Base-by-base conservation (phyloP, 2,113 vertebrate genomes). In the Apodemus sylvaticus region DNA sequence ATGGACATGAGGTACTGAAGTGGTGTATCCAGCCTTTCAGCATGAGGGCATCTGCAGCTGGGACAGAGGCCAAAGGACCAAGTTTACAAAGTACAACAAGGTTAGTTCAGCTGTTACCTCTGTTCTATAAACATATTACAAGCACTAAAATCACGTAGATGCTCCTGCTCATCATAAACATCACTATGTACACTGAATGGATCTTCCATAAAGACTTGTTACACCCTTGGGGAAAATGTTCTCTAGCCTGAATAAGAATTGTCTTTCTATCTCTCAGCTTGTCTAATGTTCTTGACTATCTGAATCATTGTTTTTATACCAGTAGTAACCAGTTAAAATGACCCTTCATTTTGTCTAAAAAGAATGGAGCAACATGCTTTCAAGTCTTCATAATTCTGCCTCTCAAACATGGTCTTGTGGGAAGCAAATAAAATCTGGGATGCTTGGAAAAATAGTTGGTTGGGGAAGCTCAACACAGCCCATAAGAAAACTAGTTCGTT, bases 251-350 rank as follows among this genome's bases (percentile, higher is more conserved):
- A 88, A 82, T 62, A 48, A 85, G 0, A 64, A 82, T 93, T 74
- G 77, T 91, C 26, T 83, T 86, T 9, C 48, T 4, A 71, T 48
- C 16, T 82, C 39, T 78, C 93, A 16, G 31, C 13, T 58, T 90
- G 19, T 94, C 73, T 45, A 83, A 48, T 79, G 12, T 79, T 95
- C 19, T 48, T 58, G 31, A 55, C 29, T 89, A 55, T 8, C 39
- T 42, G 24, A 87, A 64, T 34, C 16, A 51, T 91, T 82, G n/a
- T 55, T 86, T 94, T 22, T 74, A 62, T 51, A 20, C 7, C 85
- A 89, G 42, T 91, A 78, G 48, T 73, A 83, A 9, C 36, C 79
- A 76, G 51, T 86, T 92, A 81, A 90, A 90, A 74, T 39, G 82
- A 76, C 6, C 19, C 29, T 70, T 87, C 45, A 53, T 71, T 90